Percentiles rank a stretch among this genome's conserved stretches.
Conservation (phyloP, 1,140 invertebrate species). For the Cotesia glomerata region DNA sequence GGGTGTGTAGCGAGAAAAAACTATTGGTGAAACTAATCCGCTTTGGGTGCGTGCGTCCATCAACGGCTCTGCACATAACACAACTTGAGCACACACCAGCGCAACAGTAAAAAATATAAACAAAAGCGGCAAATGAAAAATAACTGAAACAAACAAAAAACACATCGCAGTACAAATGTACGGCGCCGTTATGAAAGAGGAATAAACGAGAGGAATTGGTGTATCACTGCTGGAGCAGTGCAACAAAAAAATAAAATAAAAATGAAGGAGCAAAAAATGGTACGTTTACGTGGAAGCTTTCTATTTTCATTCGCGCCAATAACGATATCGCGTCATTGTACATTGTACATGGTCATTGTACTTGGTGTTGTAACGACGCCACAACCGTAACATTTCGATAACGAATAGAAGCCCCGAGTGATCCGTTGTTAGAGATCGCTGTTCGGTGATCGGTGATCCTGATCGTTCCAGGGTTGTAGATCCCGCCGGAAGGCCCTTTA, state of each 20-base stretch:
- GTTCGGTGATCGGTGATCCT: not conserved
- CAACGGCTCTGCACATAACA: slow-evolving; percentile 15
- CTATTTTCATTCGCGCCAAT: slow-evolving; percentile 31
- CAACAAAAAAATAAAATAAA: not conserved
- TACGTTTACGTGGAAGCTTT: slow-evolving; percentile 16
- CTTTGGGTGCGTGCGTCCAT: slow-evolving; percentile 30
- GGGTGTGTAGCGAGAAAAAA: slow-evolving; percentile 5
- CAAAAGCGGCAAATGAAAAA: not conserved
- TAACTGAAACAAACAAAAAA: too few species aligned
- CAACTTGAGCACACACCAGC: not conserved
- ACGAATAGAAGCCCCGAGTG: slow-evolving; percentile 35
- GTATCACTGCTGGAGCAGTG: not conserved
- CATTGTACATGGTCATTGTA: slow-evolving; percentile 8
- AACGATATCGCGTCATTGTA: slow-evolving; percentile 25
- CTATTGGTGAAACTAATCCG: slow-evolving; percentile 30
- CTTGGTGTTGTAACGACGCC: slow-evolving; percentile 24
- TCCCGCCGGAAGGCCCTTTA: not conserved
- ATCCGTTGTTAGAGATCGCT: slow-evolving; percentile 4
- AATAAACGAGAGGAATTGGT: not conserved
- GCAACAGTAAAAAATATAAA: not conserved
- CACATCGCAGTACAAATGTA: too few species aligned
- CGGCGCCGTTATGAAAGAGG: too few species aligned
- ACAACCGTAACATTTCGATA: slow-evolving; percentile 42
- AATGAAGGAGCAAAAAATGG: not conserved
- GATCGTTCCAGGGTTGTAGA: too few species aligned